phyloP scores from a whole-genome alignment of 2,797 vertebrate species.

The Falco columbarius region DNA sequence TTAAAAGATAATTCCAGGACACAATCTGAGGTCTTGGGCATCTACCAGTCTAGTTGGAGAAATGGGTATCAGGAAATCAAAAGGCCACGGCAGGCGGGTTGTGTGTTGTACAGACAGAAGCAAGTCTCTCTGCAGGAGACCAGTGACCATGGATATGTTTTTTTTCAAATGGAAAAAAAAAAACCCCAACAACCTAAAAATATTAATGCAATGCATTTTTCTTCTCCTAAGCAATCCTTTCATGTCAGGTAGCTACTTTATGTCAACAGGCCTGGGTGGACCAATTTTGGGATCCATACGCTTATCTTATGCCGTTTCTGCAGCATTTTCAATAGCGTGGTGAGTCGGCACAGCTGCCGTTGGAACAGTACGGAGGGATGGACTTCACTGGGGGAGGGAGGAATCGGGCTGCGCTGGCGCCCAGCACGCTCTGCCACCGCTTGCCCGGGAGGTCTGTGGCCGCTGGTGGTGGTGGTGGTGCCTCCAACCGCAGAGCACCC shows the following conservation, averaged over 20 bases:
- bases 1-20: neutral
- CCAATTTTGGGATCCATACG: neutral
- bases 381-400: accelerated
- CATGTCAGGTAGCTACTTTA: neutral
- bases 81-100: neutral
- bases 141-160: neutral
- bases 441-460: neutral
- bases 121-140: neutral
- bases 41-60: neutral
- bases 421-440: neutral
- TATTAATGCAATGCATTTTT: neutral
- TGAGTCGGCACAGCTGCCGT: accelerated
- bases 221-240: neutral
- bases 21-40: accelerated
- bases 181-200: neutral
- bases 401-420: neutral
- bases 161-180: neutral
- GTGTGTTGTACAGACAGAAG: neutral
- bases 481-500: neutral
- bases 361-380: neutral
- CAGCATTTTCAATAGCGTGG: accelerated
- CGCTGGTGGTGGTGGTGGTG: neutral
- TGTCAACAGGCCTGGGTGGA: neutral
- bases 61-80: neutral
- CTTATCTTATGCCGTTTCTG: neutral